Base-by-base conservation (phyloP, 2,113 vertebrate species). In the Psilopsiagon aurifrons region DNA sequence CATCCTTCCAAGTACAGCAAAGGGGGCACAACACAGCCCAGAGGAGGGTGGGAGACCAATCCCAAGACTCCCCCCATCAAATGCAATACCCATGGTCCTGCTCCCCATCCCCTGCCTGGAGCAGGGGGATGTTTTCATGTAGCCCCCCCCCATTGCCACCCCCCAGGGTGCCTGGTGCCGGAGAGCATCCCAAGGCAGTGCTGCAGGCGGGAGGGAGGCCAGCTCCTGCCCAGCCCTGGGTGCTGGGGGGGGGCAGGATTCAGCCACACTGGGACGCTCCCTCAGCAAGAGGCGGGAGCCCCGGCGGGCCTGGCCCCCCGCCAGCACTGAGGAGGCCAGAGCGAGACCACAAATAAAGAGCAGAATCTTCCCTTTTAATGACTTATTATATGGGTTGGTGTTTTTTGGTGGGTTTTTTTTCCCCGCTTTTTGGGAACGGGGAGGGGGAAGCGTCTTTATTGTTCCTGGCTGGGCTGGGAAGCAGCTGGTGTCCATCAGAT, bases 351-450 rank as follows among this genome's bases (percentile, higher is more conserved):
- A 97, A 97, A 96, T 94, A 96, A 96, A 93, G 93, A 96, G 94
- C 96, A 97, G 96, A 97, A 95, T 97, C 96, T 97, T 96, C 93
- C 84, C 92, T 92, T 96, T 95, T 97, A 97, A 97, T 95, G 95
- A 90, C 96, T 96, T 95, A 94, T 97, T 97, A 97, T 96, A 97
- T 93, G 96, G 78, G 83, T 92, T 95, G 83, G 76, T 95, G 92
- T 90, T 89, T 89, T 51, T 85, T 60, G 29, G 15, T 90, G 60
- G 37, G 13, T 0, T 39, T 49, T 59, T 76, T 74, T 66, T 13
- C 44, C 63, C n/a, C 33, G 80, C 64, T 95, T 92, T 96, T 97
- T 89, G 96, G 88, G 86, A 92, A 83, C 4, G 7, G 83, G 67
- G 90, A 78, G 94, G 62, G 89, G 44, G 59, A 83, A 90, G 83